A percentile compares a stretch with the other conserved stretches of the same genome.
Conservation (phyloP, 2,888 invertebrate genomes). For the Acleris sparsana region DNA sequence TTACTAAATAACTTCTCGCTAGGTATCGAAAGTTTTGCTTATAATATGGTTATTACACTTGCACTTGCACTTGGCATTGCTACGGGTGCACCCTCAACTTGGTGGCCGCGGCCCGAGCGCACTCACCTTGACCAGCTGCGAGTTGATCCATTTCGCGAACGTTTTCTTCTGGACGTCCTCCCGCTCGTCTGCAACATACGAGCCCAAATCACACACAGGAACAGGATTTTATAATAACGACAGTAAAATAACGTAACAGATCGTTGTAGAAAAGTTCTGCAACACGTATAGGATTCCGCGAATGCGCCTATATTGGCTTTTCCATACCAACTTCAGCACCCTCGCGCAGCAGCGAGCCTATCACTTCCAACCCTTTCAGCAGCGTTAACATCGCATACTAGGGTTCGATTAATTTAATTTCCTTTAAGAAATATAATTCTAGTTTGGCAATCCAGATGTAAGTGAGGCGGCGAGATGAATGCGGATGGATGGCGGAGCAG, state of each 20-base stretch:
- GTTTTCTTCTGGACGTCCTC: conserved; percentile 98
- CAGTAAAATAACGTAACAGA: too few relatives aligned
- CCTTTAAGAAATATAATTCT: background rate
- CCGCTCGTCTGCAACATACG: conserved; percentile 90
- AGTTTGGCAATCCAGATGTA: conserved; percentile 17
- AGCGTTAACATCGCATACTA: conserved; percentile 56
- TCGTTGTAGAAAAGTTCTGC: too few relatives aligned
- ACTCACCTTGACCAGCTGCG: conserved; percentile 91
- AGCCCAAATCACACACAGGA: background rate
- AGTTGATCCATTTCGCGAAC: conserved; percentile 96
- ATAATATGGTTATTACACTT: too few relatives aligned
- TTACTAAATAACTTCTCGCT: too few relatives aligned
- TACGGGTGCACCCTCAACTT: too few relatives aligned
- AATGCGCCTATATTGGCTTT: too few relatives aligned
- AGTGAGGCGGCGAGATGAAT: conserved; percentile 19
- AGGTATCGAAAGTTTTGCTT: too few relatives aligned
- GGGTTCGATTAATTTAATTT: background rate
- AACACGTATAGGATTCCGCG: too few relatives aligned
- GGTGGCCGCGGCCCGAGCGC: too few relatives aligned
- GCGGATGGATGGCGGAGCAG: conserved; percentile 10
- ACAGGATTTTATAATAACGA: background rate
- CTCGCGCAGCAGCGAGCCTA: conserved; percentile 34
- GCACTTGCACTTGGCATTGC: too few relatives aligned
- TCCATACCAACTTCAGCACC: conserved; percentile 15
- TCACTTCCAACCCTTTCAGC: conserved; percentile 59